Conservation (phyloP, 2,113 vertebrate genomes). For the Dolichallabes microphthalmus region DNA sequence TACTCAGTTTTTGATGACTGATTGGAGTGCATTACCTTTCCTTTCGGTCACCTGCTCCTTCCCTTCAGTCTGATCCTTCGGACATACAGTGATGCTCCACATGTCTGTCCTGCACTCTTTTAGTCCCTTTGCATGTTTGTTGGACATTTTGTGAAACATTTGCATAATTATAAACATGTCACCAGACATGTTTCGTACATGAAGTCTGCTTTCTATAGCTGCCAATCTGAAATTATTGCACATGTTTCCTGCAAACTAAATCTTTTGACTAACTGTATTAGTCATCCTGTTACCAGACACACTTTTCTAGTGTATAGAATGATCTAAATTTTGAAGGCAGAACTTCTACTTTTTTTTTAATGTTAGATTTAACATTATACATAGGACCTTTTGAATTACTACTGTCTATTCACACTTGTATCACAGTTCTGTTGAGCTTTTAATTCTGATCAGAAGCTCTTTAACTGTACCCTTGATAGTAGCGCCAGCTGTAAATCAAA, state of each 20-base stretch:
- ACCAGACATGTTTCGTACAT: neutral
- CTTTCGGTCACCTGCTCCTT: neutral
- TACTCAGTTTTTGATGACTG: neutral
- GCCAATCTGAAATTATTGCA: neutral
- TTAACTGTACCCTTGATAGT: neutral
- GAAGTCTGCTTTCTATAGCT: neutral
- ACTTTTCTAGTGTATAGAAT: neutral
- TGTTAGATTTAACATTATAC: too few species aligned
- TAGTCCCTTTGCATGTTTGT: neutral
- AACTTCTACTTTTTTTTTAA: too few species aligned
- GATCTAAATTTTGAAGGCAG: neutral
- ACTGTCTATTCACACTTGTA: neutral
- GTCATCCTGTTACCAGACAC: neutral
- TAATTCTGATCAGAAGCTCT: neutral
- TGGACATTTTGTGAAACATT: neutral
- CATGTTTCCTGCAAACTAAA: too few species aligned
- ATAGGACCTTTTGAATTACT: too few species aligned
- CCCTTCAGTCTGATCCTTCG: neutral
- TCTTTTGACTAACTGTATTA: too few species aligned
- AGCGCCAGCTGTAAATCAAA: neutral
- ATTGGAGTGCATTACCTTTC: constrained; percentile 20
- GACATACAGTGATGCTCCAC: neutral
- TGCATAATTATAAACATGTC: neutral
- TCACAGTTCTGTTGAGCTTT: neutral
- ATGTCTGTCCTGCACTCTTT: neutral